Conservation (phyloP, 2,888 invertebrate species). For the Campoletis raptor region DNA sequence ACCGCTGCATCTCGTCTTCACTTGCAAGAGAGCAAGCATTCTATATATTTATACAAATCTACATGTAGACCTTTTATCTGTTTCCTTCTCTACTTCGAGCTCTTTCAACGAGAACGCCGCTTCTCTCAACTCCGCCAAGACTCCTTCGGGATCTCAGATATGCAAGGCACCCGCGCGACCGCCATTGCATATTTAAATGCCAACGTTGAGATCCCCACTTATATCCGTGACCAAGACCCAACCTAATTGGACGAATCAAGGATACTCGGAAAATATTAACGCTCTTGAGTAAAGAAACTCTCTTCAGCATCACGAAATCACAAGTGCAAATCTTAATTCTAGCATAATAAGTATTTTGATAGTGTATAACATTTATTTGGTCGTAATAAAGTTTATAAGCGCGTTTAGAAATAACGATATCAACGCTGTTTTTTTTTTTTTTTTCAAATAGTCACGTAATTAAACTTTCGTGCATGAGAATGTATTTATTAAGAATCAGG, state of each 20-base stretch:
- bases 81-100: slow-evolving; percentile 66
- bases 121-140: slow-evolving; percentile 64
- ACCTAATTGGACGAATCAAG: slow-evolving; percentile 79
- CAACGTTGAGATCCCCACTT: slow-evolving; percentile 74
- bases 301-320: slow-evolving; percentile 38
- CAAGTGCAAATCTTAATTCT: slow-evolving; percentile 23
- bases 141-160: slow-evolving; percentile 78
- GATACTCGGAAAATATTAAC: slow-evolving; percentile 71
- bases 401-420: not conserved
- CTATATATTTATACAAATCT: slow-evolving; percentile 32
- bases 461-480: not conserved
- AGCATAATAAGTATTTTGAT: slow-evolving; percentile 14
- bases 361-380: not conserved
- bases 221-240: slow-evolving; percentile 69
- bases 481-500: not conserved
- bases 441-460: not conserved
- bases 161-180: slow-evolving; percentile 76
- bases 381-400: not conserved
- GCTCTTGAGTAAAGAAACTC: slow-evolving; percentile 63
- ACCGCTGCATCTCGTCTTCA: slow-evolving; percentile 50
- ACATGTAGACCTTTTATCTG: slow-evolving; percentile 59
- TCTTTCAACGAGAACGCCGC: slow-evolving; percentile 48
- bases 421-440: not conserved
- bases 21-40: slow-evolving; percentile 45
- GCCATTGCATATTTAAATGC: slow-evolving; percentile 80